phyloP scores from a whole-genome alignment of 1,140 invertebrate genomes.

The Ridgeia piscesae region DNA sequence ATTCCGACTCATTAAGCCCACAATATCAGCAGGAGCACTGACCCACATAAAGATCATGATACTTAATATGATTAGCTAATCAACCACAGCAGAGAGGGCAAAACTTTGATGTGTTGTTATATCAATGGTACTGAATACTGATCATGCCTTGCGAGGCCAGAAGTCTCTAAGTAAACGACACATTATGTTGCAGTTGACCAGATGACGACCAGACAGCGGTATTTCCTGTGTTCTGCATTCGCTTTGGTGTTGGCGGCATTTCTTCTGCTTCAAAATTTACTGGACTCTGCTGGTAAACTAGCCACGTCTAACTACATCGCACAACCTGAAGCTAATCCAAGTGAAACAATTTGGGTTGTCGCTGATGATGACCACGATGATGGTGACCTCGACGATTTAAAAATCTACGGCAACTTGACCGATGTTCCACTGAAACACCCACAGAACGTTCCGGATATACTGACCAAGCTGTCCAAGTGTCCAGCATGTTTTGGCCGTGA shows the following conservation, averaged over 20 bases:
- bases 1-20: too few relatives aligned
- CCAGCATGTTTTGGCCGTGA: neutral
- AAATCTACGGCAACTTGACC: neutral
- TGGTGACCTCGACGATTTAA: too few relatives aligned
- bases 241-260: neutral
- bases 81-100: too few relatives aligned
- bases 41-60: too few relatives aligned
- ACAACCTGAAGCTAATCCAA: neutral
- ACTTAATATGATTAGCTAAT: too few relatives aligned
- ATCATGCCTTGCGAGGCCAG: too few relatives aligned
- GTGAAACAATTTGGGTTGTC: neutral
- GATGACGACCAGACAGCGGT: neutral
- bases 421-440: neutral
- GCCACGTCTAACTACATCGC: neutral
- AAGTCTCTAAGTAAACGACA: neutral
- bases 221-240: neutral
- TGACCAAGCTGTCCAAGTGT: neutral
- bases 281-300: neutral
- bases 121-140: too few relatives aligned
- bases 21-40: too few relatives aligned
- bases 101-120: too few relatives aligned
- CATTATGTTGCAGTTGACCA: neutral
- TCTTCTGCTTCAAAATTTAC: neutral
- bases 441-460: neutral
- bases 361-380: neutral